A percentile compares a stretch with the other conserved stretches of the same genome.
These are phyloP conservation scores for Melanargia galathea DNA, from an alignment of 2,888 invertebrate species.

Conservation along the genomic window DNA sequence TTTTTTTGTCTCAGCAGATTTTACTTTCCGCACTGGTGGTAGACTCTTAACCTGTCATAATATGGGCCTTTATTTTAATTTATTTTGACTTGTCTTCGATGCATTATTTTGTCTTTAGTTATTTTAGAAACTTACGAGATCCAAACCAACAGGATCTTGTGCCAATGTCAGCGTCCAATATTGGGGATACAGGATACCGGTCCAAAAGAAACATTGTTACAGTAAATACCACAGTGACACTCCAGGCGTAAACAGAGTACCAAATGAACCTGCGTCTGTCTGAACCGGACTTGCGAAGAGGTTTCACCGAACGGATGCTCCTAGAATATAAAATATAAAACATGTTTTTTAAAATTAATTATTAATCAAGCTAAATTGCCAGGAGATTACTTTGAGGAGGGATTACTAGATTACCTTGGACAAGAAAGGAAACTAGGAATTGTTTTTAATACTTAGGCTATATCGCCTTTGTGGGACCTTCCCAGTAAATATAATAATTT, in stretches of 20 bases:
- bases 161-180: slow-evolving; percentile 84
- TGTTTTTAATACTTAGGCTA: too few species aligned
- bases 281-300: slow-evolving; percentile 67
- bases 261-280: slow-evolving; percentile 82
- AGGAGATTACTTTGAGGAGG: too few species aligned
- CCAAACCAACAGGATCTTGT: slow-evolving; percentile 85
- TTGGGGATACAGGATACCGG: slow-evolving; percentile 59
- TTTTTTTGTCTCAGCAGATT: too few species aligned
- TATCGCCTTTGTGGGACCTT: too few species aligned
- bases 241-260: slow-evolving; percentile 89
- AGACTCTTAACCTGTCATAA: too few species aligned
- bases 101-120: slow-evolving; percentile 4
- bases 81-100: too few species aligned
- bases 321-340: slow-evolving; percentile 48
- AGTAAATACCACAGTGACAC: slow-evolving; percentile 82
- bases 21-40: too few species aligned
- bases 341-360: background rate
- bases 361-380: too few species aligned
- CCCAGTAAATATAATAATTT: too few species aligned
- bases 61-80: too few species aligned
- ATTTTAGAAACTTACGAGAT: slow-evolving; percentile 69
- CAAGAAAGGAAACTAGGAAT: too few species aligned
- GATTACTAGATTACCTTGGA: too few species aligned
- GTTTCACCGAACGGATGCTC: slow-evolving; percentile 74
- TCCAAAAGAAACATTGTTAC: slow-evolving; percentile 80